phyloP scores from a whole-genome alignment of 2,888 invertebrate genomes.

The Torymus aiolomorphi region DNA sequence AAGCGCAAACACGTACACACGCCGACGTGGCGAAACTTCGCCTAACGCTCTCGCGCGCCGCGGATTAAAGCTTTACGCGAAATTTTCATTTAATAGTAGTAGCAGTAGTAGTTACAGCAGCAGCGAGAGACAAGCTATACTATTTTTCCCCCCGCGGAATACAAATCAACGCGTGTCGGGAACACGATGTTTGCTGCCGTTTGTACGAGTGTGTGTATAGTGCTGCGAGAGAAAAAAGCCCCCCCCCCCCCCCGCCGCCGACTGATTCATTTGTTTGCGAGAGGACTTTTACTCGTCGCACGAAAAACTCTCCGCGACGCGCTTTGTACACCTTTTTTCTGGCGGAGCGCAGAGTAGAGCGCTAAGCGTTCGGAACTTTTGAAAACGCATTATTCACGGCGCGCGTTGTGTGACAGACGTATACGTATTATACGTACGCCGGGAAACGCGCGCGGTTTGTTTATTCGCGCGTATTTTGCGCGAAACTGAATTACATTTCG shows the following conservation, averaged over 20 bases:
- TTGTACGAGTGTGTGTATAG: conserved; percentile 16
- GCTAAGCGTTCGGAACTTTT: neutral
- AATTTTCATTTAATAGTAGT: conserved; percentile 47
- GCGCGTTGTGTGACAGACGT: neutral
- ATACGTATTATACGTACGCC: too few species aligned
- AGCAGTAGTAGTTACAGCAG: neutral
- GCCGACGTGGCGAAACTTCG: conserved; percentile 35
- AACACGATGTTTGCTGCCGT: neutral
- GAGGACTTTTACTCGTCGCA: neutral
- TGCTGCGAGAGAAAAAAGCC: conserved; percentile 10
- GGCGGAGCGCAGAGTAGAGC: too few species aligned
- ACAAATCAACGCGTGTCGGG: conserved; percentile 43
- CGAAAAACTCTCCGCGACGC: too few species aligned
- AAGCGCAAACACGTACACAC: conserved; percentile 32
- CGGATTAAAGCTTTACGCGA: conserved; percentile 46
- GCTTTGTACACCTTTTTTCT: neutral
- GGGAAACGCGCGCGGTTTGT: neutral
- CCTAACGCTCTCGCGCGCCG: conserved; percentile 1
- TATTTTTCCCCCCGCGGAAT: conserved; percentile 10
- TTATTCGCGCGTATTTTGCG: too few species aligned
- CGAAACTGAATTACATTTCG: too few species aligned
- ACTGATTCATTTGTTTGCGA: conserved; percentile 50
- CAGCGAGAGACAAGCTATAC: conserved; percentile 1
- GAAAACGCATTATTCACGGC: conserved; percentile 4
- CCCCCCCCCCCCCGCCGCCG: conserved; percentile 17